Evolutionary conservation across 2,888 invertebrate genomes (phyloP), one percentile per base, ranked within the genome.

Genomic region (Cephus pygmeus): DNA sequence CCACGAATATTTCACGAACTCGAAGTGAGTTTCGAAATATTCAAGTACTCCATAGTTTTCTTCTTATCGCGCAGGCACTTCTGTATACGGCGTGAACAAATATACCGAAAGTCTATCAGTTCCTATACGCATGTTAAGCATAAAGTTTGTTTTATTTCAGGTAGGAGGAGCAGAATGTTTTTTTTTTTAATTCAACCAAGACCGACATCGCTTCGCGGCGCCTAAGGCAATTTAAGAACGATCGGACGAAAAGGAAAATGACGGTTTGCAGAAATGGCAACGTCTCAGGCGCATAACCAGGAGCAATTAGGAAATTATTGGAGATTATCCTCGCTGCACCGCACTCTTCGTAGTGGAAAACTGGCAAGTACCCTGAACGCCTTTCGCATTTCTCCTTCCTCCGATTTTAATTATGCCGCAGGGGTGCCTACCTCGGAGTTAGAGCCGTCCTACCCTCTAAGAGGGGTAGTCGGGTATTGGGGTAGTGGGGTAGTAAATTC

Each of bases 271-370:
- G 56, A 56, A 56, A 56, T 56, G 23, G 23, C 23, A 23, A 56
- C 3, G 56, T 56, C 56, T 56, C 23, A 23, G 56, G 23, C 9
- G 56, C 56, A 56, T 56, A 23, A 56, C 56, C 56, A 56, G 78
- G 77, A 81, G 82, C 83, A 85, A 85, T 86, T 85, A 85, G 75
- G 77, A 82, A 83, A 84, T 85, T 84, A 86, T 85, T 84, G 79
- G 77, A 81, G 85, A 85, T 85, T 84, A 85, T 84, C 83, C 73
- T 80, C 79, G 76, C 80, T 69, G 79, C 79, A 81, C 82, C 81
- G 78, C 81, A 79, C 75, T 84, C 81, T 79, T 81, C 76, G 3
- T 34, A 31, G 33, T 71, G 71, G 56, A 23, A 23, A 56, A 56
- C 56, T 56, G 56, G 12, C 33, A 31, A 71, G 34, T 12, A 69